Base-by-base conservation (phyloP, 2,797 vertebrate species). In the Halcyon chelicuti region DNA sequence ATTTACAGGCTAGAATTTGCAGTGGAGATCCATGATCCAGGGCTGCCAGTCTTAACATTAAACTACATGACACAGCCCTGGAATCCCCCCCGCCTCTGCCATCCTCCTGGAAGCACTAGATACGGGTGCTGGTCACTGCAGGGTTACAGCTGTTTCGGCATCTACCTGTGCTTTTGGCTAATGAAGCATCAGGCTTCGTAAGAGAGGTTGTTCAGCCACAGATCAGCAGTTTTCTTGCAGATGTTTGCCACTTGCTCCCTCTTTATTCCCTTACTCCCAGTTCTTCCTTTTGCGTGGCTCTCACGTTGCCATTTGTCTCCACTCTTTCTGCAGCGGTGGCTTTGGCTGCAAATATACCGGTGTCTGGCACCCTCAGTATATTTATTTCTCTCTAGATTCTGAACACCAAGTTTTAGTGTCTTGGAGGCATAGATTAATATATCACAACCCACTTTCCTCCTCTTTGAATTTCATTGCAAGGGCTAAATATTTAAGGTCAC, bases 161-260 rank as follows among this genome's bases (percentile, higher is more conserved):
- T 51, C 29, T 70, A 57, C 87, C 12, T 76, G 6, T 68, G 37
- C 5, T 54, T 84, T 90, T 92, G 90, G 63, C 54, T 86, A 88
- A 90, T 18, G 19, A 96, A 39, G 80, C 80, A 77, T 76, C 88
- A 94, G 90, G 57, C n/a, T 92, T 90, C 71, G 29, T 70, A 67
- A 49, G 22, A 93, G 51, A 71, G 52, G 55, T 67, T 84, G 44
- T 60, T 95, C 52, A 90, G 37, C 40, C 65, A 63, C 80, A 86
- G 71, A 92, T 95, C 88, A 94, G 83, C 92, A 82, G 26, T 93
- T 96, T 94, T 90, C 88, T 93, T 96, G 90, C 83, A 96, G 88
- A 87, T 95, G 95, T 90, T 92, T 87, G 67, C 91, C 86, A 17
- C 90, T 96, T 93, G 57, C 78, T 96, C 5, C 51, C 86, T 86